These are phyloP conservation scores for Dasyornis broadbenti DNA, from an alignment of 2,113 vertebrate species.

Conservation along the genomic window DNA sequence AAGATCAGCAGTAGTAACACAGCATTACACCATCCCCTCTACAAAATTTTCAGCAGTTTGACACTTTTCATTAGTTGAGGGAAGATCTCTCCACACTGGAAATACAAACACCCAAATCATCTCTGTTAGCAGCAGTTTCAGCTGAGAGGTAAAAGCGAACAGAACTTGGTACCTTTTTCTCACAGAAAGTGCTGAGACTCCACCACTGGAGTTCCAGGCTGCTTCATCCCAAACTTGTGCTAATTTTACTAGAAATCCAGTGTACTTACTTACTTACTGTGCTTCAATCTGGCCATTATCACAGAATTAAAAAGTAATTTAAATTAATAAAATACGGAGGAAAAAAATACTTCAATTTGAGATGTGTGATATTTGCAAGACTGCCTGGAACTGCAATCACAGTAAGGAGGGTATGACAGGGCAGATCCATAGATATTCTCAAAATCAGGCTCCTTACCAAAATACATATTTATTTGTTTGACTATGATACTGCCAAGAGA, in stretches of 20 bases:
- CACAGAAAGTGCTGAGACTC: not conserved
- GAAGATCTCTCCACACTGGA: not conserved
- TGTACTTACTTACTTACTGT: not conserved
- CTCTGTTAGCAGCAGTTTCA: not conserved
- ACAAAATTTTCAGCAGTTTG: not conserved
- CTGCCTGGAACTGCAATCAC: not conserved
- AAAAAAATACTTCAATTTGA: not conserved
- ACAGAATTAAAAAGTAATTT: not conserved
- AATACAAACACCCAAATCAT: not conserved
- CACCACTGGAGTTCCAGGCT: not conserved
- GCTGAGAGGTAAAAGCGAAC: not conserved
- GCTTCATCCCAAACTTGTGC: not conserved
- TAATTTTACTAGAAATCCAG: not conserved
- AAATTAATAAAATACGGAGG: not conserved
- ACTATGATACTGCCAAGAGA: not conserved
- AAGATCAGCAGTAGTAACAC: not conserved
- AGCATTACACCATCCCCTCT: not conserved
- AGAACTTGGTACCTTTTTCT: not conserved
- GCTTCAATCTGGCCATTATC: not conserved
- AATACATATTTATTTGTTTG: conserved; percentile 39
- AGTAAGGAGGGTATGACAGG: not conserved
- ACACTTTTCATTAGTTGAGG: not conserved
- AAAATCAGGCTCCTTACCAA: conserved; percentile 16
- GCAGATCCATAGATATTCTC: not conserved
- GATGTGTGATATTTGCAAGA: not conserved